Base-by-base conservation (phyloP, 1,140 invertebrate species). In the Drosophila erecta region DNA sequence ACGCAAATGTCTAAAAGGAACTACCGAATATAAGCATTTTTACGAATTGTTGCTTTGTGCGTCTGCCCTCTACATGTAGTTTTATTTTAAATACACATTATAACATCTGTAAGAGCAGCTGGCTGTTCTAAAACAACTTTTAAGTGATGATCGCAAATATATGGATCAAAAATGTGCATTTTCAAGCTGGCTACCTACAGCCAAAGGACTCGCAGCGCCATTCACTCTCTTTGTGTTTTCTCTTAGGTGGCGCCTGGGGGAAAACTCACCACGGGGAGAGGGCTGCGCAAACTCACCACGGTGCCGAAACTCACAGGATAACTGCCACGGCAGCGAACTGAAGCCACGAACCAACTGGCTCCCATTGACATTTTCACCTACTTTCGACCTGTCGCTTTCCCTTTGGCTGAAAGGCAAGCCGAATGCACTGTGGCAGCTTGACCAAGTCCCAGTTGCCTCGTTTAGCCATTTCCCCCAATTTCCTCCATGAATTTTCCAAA, bases 301-400 rank as follows among this genome's bases (percentile, higher is more conserved):
- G 10, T 27, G 24, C 7, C 17, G 27, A 27, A 24, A 17, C 12
- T 17, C 17, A 35, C 15, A 35, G 49, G 15, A 4, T 10, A 56
- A 40, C 15, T 35, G 24, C 41, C 30, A 51, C 41, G 14, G 15
- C 51, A 59, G n/a, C 47, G 17, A 53, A 40, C 37, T 37, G 46
- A 67, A 27, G 30, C 30, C 64, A 43, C 10, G 38, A 38, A 17
- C 24, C 59, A 59, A 76, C 71, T 30, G 64, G 59, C 46, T 43
- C 12, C 54, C 61, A 76, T 72, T 72, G 71, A 55, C 55, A 75
- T 67, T 79, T 79, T 79, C 60, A 47, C 46, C 61, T 61, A 58
- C 47, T 59, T 76, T 71, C 65, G 81, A 86, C 81, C 77, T 80
- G 71, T 85, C 80, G 76, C 81, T 72, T 73, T 59, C 55, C 61